Evolutionary conservation across 1,140 invertebrate species (phyloP).

Genomic region (Achatina immaculata): DNA sequence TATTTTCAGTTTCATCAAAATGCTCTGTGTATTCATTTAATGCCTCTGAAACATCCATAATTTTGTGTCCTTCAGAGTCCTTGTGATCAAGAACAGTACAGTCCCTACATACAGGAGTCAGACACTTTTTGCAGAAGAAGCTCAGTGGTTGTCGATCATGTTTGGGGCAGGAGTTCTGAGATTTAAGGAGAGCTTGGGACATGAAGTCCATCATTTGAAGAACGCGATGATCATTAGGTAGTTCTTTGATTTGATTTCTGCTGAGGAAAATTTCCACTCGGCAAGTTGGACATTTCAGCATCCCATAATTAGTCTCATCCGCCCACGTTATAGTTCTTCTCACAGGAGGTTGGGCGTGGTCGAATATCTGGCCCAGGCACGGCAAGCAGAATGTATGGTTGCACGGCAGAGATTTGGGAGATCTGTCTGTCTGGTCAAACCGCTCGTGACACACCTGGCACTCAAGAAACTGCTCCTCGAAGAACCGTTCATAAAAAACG

Average conservation of each 20-base stretch:
- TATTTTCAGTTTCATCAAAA: conserved; percentile 58
- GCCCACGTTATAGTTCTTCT: conserved; percentile 48
- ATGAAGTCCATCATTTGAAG: conserved; percentile 68
- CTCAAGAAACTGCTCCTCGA: conserved; percentile 65
- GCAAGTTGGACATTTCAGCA: conserved; percentile 66
- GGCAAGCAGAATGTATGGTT: conserved; percentile 65
- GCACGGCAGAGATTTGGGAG: conserved; percentile 63
- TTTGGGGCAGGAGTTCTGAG: conserved; percentile 62
- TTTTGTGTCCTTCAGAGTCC: conserved; percentile 59
- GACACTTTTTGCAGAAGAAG: conserved; percentile 67
- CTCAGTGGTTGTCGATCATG: conserved; percentile 65
- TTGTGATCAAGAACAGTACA: conserved; percentile 69
- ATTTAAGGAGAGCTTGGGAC: conserved; percentile 50
- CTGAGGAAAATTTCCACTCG: conserved; percentile 62
- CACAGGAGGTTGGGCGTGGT: conserved; percentile 55
- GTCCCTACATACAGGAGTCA: conserved; percentile 63
- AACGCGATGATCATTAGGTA: conserved; percentile 64
- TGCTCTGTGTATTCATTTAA: conserved; percentile 55
- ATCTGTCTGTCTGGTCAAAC: conserved; percentile 54
- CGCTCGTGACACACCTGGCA: conserved; percentile 64
- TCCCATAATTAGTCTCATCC: conserved; percentile 55
- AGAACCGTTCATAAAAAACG: conserved; percentile 61
- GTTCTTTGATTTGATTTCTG: conserved; percentile 54
- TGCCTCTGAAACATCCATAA: conserved; percentile 61
- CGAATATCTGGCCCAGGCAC: conserved; percentile 60